Evolutionary conservation across 2,113 vertebrate genomes (phyloP).

Genomic region (Rissa tridactyla): DNA sequence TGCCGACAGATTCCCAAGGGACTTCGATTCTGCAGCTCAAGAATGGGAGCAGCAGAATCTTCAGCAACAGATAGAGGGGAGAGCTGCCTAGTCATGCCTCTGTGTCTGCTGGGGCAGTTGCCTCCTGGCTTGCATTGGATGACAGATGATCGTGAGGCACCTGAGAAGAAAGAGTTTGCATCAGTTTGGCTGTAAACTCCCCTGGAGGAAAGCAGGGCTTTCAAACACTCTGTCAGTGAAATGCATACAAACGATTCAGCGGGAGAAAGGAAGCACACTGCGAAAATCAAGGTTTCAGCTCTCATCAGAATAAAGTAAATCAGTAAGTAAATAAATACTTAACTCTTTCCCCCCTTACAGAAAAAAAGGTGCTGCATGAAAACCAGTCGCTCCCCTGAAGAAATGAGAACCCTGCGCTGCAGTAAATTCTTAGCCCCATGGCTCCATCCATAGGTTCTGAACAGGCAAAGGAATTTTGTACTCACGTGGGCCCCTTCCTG

Average conservation of each 20-base stretch:
- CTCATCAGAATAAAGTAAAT: constrained; percentile 21
- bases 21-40: constrained; percentile 81
- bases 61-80: constrained; percentile 78
- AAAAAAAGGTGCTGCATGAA: background rate
- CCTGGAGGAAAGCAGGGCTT: constrained; percentile 27
- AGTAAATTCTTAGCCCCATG: background rate
- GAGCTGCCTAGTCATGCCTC: constrained; percentile 77
- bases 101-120: constrained; percentile 78
- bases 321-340: background rate
- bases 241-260: background rate
- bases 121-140: constrained; percentile 79
- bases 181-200: constrained; percentile 60
- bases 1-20: constrained; percentile 77
- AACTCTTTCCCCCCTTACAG: background rate
- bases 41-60: constrained; percentile 81
- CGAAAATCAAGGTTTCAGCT: constrained; percentile 20
- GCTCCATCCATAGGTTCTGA: background rate
- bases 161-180: constrained; percentile 75
- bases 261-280: background rate
- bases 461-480: constrained; percentile 30
- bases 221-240: constrained; percentile 19
- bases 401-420: background rate
- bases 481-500: constrained; percentile 39
- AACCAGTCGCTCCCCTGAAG: background rate
- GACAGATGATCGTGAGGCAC: constrained; percentile 79